Conservation (phyloP, 2,888 invertebrate species). For the Electrophaes corylata region DNA sequence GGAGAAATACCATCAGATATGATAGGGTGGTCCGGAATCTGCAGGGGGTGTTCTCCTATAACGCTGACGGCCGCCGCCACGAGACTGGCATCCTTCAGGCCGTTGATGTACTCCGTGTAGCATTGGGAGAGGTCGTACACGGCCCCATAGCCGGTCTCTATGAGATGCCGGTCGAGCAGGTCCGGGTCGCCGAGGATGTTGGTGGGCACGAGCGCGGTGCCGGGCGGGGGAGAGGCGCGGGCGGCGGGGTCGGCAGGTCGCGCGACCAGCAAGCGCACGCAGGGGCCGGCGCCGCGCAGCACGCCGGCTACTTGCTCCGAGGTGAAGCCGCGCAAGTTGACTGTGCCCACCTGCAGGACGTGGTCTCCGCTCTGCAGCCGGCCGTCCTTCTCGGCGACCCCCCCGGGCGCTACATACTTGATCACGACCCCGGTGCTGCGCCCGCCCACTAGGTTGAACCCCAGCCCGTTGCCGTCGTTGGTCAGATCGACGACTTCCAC, state of each 20-base stretch:
- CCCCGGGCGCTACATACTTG: slow-evolving; percentile 98
- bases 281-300: slow-evolving; percentile 90
- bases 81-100: slow-evolving; percentile 61
- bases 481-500: slow-evolving; percentile 99
- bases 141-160: slow-evolving; percentile 89
- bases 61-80: slow-evolving; percentile 76
- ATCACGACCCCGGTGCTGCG: slow-evolving; percentile 99
- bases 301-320: slow-evolving; percentile 94
- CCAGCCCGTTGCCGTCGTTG: slow-evolving; percentile 98
- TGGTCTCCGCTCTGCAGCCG: slow-evolving; percentile 98
- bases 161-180: slow-evolving; percentile 93
- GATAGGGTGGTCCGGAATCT: slow-evolving; percentile 69
- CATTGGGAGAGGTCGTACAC: slow-evolving; percentile 78
- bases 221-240: slow-evolving; percentile 90
- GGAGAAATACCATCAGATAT: slow-evolving; percentile 65
- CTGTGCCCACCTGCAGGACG: slow-evolving; percentile 97
- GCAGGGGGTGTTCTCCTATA: slow-evolving; percentile 73
- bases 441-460: slow-evolving; percentile 99
- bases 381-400: slow-evolving; percentile 97
- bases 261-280: slow-evolving; percentile 96
- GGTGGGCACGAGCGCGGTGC: slow-evolving; percentile 96
- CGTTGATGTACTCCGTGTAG: slow-evolving; percentile 70
- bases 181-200: slow-evolving; percentile 96
- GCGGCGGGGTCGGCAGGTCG: slow-evolving; percentile 95
- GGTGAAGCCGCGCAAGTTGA: slow-evolving; percentile 97